Base-by-base conservation (phyloP, 1,140 invertebrate genomes). In the Lepidotrigona ventralis region DNA sequence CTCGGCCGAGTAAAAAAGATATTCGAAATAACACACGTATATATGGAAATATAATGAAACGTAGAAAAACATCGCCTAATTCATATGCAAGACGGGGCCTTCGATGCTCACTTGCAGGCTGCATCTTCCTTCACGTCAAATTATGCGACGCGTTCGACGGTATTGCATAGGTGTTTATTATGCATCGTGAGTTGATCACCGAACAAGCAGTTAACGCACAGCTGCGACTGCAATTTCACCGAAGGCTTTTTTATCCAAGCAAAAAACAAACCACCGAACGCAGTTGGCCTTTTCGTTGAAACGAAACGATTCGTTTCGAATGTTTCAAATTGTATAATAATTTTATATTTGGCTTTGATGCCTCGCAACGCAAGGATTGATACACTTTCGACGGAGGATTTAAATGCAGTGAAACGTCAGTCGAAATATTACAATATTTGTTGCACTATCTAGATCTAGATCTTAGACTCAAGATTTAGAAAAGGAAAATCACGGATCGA, bases 151-250 rank as follows among this genome's bases (percentile, higher is more conserved):
- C 70, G 46, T n/a, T 53, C n/a, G 46, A 72, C 26, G 70, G 70
- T 46, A 58, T 33, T 58, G 72, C 72, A 74, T 58, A 74, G 72
- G 53, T 74, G 54, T 74, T 74, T 74, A 58, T 39, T 74, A 74
- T 74, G 54, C 72, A 74, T 74, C 72, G 58, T 58, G 72, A 58
- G 72, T 74, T 58, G 72, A 74, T 74, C 72, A 74, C 72, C 23
- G 72, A 74, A 74, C 54, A 74, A 74, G 72, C 72, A 74, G 72
- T 58, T 74, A 74, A 74, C 53, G 72, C 72, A 74, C 72, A 74
- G 72, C 72, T 74, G 72, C 72, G 58, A 74, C 72, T 58, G 54
- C 60, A 58, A 58, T 74, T 74, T 58, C 29, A n/a, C 54, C 15
- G 72, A 33, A 58, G 72, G 54, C 39, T 46, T 46, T 74, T 74